Evolutionary conservation across 35 echinoderm and acorn worm species (phyloP).

Genomic region (Hemicentrotus pulcherrimus): DNA sequence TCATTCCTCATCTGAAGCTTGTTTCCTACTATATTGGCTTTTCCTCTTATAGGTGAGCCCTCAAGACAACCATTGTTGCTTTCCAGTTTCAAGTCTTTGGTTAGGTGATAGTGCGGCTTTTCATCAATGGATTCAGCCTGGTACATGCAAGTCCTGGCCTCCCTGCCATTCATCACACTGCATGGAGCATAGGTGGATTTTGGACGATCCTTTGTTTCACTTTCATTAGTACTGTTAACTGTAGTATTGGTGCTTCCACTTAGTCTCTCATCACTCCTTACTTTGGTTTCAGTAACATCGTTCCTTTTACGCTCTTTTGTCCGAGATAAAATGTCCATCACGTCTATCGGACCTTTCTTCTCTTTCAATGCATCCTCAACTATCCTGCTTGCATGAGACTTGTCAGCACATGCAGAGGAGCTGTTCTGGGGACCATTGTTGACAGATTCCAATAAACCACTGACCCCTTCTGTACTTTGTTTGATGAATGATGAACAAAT

Average conservation of each 20-base stretch:
- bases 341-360: not conserved
- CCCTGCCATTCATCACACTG: not conserved
- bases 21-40: not conserved
- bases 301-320: not conserved
- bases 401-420: not conserved
- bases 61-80: not conserved
- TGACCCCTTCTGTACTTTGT: not conserved
- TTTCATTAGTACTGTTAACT: not conserved
- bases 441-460: not conserved
- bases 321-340: not conserved
- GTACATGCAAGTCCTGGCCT: not conserved
- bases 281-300: not conserved
- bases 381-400: constrained; percentile 1
- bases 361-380: not conserved
- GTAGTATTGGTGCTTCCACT: not conserved
- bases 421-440: not conserved
- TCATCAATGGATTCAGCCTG: not conserved
- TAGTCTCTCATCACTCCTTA: not conserved
- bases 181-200: not conserved
- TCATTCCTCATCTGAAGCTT: not conserved
- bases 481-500: not conserved
- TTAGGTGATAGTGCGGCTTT: constrained; percentile 5
- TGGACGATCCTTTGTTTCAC: not conserved
- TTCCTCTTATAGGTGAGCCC: not conserved
- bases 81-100: not conserved